Conservation (phyloP, 64 coral and sea anemone species). For the Porites australiensis region DNA sequence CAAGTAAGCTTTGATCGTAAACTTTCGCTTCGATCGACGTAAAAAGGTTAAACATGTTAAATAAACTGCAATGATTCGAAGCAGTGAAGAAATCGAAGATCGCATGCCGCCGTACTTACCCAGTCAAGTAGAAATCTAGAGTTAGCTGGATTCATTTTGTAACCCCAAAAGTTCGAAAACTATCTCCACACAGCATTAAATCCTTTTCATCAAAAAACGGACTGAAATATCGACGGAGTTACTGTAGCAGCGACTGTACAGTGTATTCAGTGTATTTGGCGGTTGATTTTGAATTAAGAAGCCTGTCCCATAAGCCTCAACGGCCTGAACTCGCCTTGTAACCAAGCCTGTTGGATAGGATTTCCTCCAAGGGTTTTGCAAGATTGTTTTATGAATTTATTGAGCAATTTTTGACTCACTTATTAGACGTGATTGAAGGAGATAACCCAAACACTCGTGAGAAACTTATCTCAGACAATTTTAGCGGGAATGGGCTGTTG, state of each 20-base stretch:
- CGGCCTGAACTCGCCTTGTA: neutral
- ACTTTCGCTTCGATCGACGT: neutral
- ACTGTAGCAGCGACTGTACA: neutral
- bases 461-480: neutral
- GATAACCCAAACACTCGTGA: neutral
- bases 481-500: constrained; percentile 84
- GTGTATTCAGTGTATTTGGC: neutral
- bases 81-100: neutral
- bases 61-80: too few relatives aligned
- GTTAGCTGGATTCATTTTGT: constrained; percentile 22
- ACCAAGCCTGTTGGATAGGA: constrained; percentile 14
- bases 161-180: neutral
- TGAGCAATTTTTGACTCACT: neutral
- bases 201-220: neutral
- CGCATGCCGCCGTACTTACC: neutral
- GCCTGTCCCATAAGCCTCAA: neutral
- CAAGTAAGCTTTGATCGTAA: neutral
- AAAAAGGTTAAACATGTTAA: too few relatives aligned
- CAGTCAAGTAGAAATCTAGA: constrained; percentile 20
- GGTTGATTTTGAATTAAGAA: constrained; percentile 33
- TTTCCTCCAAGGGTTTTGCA: constrained; percentile 27
- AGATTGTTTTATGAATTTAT: neutral
- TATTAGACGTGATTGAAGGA: neutral
- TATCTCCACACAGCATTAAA: neutral
- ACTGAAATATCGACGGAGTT: neutral